phyloP scores from a whole-genome alignment of 2,888 invertebrate genomes.

The Iphiclides podalirius region DNA sequence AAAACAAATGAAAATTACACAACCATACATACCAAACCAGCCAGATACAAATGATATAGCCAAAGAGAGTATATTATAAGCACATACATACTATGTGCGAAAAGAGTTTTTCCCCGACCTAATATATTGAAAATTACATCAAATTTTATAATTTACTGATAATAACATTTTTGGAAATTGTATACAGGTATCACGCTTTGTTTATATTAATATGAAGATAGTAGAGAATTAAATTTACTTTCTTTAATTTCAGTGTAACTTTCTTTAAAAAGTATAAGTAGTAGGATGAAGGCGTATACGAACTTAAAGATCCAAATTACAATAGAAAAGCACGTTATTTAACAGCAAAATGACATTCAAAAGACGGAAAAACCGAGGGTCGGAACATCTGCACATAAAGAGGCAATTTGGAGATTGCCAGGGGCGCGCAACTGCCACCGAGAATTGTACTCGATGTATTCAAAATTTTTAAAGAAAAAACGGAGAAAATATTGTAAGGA shows the following conservation, averaged over 20 bases:
- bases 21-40: too few species aligned
- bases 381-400: slow-evolving; percentile 80
- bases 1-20: too few species aligned
- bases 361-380: slow-evolving; percentile 78
- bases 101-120: too few species aligned
- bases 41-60: too few species aligned
- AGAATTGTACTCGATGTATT: slow-evolving; percentile 78
- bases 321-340: slow-evolving; percentile 77
- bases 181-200: too few species aligned
- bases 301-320: slow-evolving; percentile 66
- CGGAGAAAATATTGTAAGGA: slow-evolving; percentile 70
- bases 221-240: too few species aligned
- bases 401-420: slow-evolving; percentile 80
- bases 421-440: slow-evolving; percentile 72
- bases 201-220: too few species aligned
- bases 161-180: too few species aligned
- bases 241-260: background rate
- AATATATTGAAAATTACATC: too few species aligned
- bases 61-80: too few species aligned
- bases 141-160: too few species aligned
- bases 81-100: too few species aligned
- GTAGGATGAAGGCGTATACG: slow-evolving; percentile 40
- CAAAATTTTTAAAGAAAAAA: slow-evolving; percentile 65
- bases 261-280: slow-evolving; percentile 27
- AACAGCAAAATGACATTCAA: slow-evolving; percentile 79